Evolutionary conservation across 1,140 invertebrate genomes (phyloP), one percentile per base, ranked within the genome.

Genomic region (Theocolax elegans): DNA sequence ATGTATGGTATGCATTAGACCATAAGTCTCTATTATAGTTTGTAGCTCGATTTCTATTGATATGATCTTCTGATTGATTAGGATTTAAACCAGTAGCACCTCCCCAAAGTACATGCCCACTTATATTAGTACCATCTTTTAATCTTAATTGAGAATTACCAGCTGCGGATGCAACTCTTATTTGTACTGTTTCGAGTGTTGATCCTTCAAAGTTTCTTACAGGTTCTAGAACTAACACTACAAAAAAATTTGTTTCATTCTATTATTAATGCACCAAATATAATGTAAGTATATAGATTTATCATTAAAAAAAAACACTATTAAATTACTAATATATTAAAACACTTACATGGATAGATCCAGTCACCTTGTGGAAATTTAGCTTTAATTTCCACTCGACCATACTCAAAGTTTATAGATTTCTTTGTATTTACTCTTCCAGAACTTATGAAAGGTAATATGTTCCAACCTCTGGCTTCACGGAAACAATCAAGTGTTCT

Each of bases 331-430:
- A n/a, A n/a, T n/a, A n/a, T n/a, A n/a, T n/a, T n/a, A n/a, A n/a
- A n/a, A n/a, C n/a, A 51, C 75, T 81, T 82, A 89, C 88, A 72
- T 69, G 91, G 90, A 86, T 89, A 91, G 29, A 92, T 79, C 91
- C 91, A 92, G 80, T 92, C 91, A 42, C 91, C 91, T 3, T 76
- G 77, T 0, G 91, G 91, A 58, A 92, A 78, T 81, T 91, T 91
- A 3, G 91, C 91, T 31, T 85, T 85, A 25, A 92, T 81, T 81
- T 91, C 87, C 38, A 92, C 80, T 67, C 85, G 87, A 7, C 90
- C 90, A 67, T 90, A 91, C 60, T 80, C 80, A 77, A 90, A 90
- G 35, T 81, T 80, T 72, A 90, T 87, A 15, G 83, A 80, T 23
- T 72, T 71, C 66, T 88, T 89, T 0, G 92, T 92, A 19, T 89